Evolutionary conservation across 2,113 vertebrate species (phyloP), one percentile per base, ranked within the genome.

Genomic region (Canis aureus): DNA sequence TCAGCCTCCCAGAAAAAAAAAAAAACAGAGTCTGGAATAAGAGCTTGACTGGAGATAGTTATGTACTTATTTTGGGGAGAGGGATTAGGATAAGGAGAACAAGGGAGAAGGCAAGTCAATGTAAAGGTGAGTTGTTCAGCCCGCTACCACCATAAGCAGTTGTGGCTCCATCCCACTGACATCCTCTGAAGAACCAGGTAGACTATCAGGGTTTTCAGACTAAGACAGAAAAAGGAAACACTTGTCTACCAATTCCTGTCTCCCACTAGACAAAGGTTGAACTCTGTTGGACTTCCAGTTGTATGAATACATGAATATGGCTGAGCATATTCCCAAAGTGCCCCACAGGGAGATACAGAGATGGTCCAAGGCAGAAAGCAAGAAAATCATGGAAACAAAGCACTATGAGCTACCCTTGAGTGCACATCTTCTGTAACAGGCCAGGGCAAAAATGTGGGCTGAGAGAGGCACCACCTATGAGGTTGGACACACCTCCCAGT

Each of bases 331-430:
- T 81, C n/a, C 51, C 82, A 60, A 49, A 85, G 15, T 35, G 3
- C 29, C 60, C 27, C 6, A 89, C 19, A 27, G 29, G 11, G 43
- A 94, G 29, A 12, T 15, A 35, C 22, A 71, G 43, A 91, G 29
- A 51, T 38, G 13, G 55, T 71, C 53, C 60, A 93, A 71, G 49
- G 7, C 12, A 94, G 82, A 84, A 79, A 92, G 27, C 27, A 71
- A 96, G 16, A 94, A 89, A 96, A 15, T 71, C 43, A 69, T 27
- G 2, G 22, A 85, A n/a, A 27, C 8, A 83, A 94, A 94, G 27
- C 76, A 9, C 11, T 60, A 17, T 15, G 22, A 19, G 16, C 53
- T 35, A 25, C 25, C 76, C 3, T 38, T 67, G 23, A 8, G 82
- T 94, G 15, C 2, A 81, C 10, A 73, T 49, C 32, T 71, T 27